phyloP scores from a whole-genome alignment of 1,140 invertebrate species.

The Trichogramma pretiosum region DNA sequence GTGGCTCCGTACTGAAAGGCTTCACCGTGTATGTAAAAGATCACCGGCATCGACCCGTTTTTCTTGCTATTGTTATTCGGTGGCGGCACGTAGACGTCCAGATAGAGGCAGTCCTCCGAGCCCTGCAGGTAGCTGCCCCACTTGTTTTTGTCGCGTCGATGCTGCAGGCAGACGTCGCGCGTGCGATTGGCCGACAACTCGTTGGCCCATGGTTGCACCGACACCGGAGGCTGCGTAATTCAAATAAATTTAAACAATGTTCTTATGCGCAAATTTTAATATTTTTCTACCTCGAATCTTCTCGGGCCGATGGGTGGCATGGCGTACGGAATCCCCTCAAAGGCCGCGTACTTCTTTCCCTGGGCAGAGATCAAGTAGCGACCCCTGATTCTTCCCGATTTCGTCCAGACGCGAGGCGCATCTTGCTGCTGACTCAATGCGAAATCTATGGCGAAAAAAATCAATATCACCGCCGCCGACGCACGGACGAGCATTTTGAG shows the following conservation, averaged over 20 bases:
- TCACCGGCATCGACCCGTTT: not conserved
- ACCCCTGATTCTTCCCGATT: not conserved
- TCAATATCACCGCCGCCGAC: no score
- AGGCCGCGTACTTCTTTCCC: not conserved
- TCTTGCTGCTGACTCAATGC: no score
- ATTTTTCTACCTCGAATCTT: not conserved
- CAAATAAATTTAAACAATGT: not conserved
- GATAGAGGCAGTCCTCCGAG: not conserved
- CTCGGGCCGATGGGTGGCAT: not conserved
- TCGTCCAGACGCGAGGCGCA: no score
- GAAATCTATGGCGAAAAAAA: no score
- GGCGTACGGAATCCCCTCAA: not conserved
- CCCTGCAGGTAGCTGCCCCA: not conserved
- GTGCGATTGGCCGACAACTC: not conserved
- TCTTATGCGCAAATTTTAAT: not conserved
- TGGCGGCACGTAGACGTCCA: not conserved
- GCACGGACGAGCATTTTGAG: no score
- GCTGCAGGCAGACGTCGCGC: not conserved
- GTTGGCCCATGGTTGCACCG: not conserved
- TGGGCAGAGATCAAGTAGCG: not conserved
- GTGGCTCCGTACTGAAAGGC: not conserved
- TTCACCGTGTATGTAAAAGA: constrained; percentile 5
- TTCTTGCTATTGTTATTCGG: no score
- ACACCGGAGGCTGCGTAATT: constrained; percentile 1
- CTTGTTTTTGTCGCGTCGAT: not conserved